These are phyloP conservation scores for Notiomystis cincta DNA, from an alignment of 2,113 vertebrate genomes.

Conservation along the genomic window DNA sequence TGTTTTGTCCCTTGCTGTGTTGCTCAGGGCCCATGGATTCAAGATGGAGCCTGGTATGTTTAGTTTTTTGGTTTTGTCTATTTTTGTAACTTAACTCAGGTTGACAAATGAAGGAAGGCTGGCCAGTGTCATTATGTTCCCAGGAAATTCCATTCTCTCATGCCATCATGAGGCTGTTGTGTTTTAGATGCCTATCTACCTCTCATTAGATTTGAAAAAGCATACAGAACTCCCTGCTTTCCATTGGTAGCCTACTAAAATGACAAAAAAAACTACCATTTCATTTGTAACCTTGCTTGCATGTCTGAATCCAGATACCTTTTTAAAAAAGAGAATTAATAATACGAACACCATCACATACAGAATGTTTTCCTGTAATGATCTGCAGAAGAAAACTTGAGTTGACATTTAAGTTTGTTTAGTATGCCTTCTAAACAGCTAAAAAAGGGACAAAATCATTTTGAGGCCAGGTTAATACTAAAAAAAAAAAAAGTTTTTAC, in stretches of 20 bases:
- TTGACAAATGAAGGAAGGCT: not conserved
- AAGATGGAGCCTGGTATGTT: not conserved
- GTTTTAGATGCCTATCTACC: constrained; percentile 43
- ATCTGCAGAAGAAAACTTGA: not conserved
- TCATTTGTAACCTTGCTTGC: not conserved
- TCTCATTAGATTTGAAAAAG: constrained; percentile 38
- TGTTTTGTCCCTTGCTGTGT: not conserved
- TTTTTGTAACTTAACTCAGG: constrained; percentile 1
- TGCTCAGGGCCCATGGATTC: not conserved
- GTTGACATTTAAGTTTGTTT: not conserved
- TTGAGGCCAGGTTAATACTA: not conserved
- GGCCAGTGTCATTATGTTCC: constrained; percentile 8
- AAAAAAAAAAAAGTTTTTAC: not conserved
- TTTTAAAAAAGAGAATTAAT: not conserved
- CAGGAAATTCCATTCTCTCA: constrained; percentile 40
- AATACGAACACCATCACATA: not conserved
- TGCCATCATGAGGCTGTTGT: not conserved
- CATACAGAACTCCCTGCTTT: not conserved
- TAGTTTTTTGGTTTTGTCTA: not conserved
- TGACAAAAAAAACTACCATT: not conserved
- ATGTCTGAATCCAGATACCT: not conserved
- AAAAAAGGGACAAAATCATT: not conserved
- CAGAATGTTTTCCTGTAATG: not conserved
- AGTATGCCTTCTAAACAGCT: not conserved
- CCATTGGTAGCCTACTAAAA: constrained; percentile 4